Base-by-base conservation (phyloP, 2,888 invertebrate genomes). In the Aproaerema taeniolella region DNA sequence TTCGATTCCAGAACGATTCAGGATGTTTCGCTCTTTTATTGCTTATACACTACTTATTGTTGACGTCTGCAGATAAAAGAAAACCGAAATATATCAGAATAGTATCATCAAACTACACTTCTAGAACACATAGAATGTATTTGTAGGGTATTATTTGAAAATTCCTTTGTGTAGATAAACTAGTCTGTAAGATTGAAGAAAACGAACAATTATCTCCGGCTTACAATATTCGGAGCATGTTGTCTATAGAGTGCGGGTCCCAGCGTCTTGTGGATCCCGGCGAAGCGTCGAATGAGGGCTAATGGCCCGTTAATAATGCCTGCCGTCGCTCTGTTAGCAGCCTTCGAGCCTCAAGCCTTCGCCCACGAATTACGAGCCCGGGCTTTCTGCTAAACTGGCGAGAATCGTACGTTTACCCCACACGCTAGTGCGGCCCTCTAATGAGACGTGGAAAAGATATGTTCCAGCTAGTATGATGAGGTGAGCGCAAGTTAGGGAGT, bases 231-330 rank as follows among this genome's bases (percentile, higher is more conserved):
- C 10, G 29, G 13, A 29, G 17, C 8, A n/a, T n/a, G n/a, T 52
- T 40, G 14, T 35, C 38, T 26, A 24, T 33, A 38, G 20, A 2
- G 25, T 24, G 17, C 1, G 10, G 25, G n/a, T n/a, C n/a, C n/a
- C n/a, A n/a, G 37, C 28, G 37, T 33, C 42, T 34, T 34, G 30
- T 24, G 17, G 38, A 30, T 38, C 29, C 31, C 46, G 41, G 55
- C 49, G 52, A 55, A 63, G 66, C 67, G 56, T 63, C 70, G 78
- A 75, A 73, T 63, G 69, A 66, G 62, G 68, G 66, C 76, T 80
- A 80, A 80, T 81, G 79, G 75, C 48, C 69, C 75, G 79, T 77
- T 79, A 72, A 76, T 80, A 81, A 80, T 71, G 72, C 67, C 56
- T 67, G 65, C 67, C 72, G 73, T 72, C 50, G 48, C 38, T 54